phyloP scores from a whole-genome alignment of 2,113 vertebrate species.

The Gymnobelideus leadbeateri region DNA sequence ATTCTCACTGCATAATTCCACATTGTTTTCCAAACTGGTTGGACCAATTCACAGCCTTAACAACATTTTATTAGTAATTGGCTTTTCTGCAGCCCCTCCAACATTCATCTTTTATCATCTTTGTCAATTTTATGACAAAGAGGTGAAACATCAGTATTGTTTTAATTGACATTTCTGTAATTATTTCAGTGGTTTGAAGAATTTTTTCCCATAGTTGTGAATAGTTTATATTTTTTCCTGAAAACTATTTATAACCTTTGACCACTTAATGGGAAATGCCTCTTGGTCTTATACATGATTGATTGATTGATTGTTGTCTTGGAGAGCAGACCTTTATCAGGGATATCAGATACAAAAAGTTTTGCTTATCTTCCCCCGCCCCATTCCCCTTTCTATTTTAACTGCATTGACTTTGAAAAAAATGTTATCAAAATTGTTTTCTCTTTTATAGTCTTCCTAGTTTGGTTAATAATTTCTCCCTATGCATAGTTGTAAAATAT shows the following conservation, averaged over 20 bases:
- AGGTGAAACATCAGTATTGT: not conserved
- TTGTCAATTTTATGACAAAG: not conserved
- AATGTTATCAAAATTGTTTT: not conserved
- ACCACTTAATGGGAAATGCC: not conserved
- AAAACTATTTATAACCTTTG: not conserved
- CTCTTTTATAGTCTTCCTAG: not conserved
- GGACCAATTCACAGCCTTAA: not conserved
- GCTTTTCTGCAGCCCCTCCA: not conserved
- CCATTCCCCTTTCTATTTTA: not conserved
- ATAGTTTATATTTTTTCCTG: not conserved
- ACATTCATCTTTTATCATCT: not conserved
- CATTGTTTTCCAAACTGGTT: not conserved
- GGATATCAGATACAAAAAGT: not conserved
- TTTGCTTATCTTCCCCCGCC: not conserved
- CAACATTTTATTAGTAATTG: not conserved
- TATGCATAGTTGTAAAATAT: not conserved
- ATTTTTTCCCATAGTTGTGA: not conserved
- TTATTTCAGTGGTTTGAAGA: not conserved
- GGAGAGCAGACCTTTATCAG: not conserved
- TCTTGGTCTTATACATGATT: not conserved
- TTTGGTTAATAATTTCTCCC: not conserved
- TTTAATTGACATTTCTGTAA: not conserved
- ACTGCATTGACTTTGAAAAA: not conserved
- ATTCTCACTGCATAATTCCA: not conserved
- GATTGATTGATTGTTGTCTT: not conserved